A percentile compares a stretch with the other conserved stretches of the same genome.
These are phyloP conservation scores for Stichopus chloronotus DNA, from an alignment of 35 echinoderm and acorn worm genomes.

Conservation along the genomic window DNA sequence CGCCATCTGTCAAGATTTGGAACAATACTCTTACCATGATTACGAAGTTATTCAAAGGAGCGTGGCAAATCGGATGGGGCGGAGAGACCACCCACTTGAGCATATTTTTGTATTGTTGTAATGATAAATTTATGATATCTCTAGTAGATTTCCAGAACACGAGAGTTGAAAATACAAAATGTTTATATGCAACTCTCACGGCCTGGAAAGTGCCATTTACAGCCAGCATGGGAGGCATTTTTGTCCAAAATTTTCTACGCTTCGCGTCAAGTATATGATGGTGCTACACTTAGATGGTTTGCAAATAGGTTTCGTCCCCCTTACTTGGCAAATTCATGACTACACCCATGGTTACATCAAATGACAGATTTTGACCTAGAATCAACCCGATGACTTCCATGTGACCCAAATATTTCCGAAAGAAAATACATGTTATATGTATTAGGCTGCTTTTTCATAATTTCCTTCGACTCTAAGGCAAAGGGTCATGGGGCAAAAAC, in stretches of 20 bases:
- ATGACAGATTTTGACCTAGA: constrained; percentile 3
- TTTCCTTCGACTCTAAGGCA: too few relatives aligned
- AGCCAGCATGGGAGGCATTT: too few relatives aligned
- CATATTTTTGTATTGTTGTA: background rate
- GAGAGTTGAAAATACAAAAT: background rate
- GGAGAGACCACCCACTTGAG: background rate
- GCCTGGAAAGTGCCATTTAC: background rate
- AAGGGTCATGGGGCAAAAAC: too few relatives aligned
- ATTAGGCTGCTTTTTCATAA: too few relatives aligned
- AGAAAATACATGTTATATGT: too few relatives aligned
- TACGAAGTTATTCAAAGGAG: background rate
- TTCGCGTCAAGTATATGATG: background rate
- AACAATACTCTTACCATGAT: background rate
- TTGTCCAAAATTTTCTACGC: background rate
- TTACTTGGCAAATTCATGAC: background rate
- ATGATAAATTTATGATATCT: background rate
- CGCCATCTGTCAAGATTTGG: background rate
- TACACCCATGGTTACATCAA: background rate
- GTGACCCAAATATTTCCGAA: too few relatives aligned
- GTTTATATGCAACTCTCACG: background rate
- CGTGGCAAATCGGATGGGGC: background rate
- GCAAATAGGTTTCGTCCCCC: background rate
- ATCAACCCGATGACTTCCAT: background rate
- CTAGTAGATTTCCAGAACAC: background rate
- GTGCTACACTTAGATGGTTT: background rate